Evolutionary conservation across 1,140 invertebrate genomes (phyloP), one percentile per base, ranked within the genome.

Genomic region (Cherax destructor): DNA sequence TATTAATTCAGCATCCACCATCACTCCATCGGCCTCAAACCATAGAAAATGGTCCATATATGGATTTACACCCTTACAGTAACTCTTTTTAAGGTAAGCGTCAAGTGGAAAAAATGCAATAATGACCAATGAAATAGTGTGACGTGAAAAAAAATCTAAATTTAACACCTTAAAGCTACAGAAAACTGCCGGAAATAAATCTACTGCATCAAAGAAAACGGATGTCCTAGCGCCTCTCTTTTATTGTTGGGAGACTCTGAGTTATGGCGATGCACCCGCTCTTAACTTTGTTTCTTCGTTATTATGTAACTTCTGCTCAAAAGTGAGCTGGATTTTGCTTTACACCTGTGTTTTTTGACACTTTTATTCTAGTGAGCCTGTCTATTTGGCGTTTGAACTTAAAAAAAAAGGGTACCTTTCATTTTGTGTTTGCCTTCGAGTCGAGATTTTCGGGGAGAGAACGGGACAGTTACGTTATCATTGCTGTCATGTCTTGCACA

Each of bases 181-280:
- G 88, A 91, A 91, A 91, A 85, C 72, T 78, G 88, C 41, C 76
- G 74, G 83, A 85, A 91, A 85, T 91, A 91, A 86, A 91, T 91
- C 83, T 91, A 79, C 50, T 80, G 88, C 83, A 91, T 91, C 76
- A 91, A 84, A 91, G 88, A 91, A 91, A 91, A 91, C 88, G 88
- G 72, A 69, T 61, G 56, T 91, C 76, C 59, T 21, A 84, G 83
- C 88, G 49, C 88, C 83, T 86, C 81, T 77, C 88, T 91, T 86
- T 91, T 91, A 91, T 85, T 91, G 77, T 84, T 91, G 88, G 88
- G 88, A 61, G 88, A 91, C 88, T 91, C 59, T 77, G 88, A 91
- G 49, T 91, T 90, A 90, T 90, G 88, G 76, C 49, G n/a, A 18
- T 30, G 7, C 65, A 59, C 77, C 59, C 83, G 30, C 56, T 59